Base-by-base conservation (phyloP, 2,888 invertebrate species). In the Drosophila ustulata region DNA sequence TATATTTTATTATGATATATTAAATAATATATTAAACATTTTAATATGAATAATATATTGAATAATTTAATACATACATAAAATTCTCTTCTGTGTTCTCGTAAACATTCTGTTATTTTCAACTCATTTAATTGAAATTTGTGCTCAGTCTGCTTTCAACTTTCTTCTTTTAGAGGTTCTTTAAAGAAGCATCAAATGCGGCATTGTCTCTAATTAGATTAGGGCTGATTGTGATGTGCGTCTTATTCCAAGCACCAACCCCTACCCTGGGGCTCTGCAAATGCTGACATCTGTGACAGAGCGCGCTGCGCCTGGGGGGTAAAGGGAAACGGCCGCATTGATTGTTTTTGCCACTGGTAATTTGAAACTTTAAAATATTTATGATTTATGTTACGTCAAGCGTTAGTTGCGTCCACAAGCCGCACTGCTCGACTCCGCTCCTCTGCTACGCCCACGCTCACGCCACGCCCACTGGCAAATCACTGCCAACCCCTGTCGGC, bases 351-450 rank as follows among this genome's bases (percentile, higher is more conserved):
- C 74, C 82, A 79, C 80, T 86, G 81, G 73, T 75, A 76, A 80
- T 89, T 88, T 80, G 82, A 82, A 86, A 78, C 78, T 88, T 76
- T 84, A 84, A 89, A 80, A 80, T 80, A 79, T 81, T 83, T 80
- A 82, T 88, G 85, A 88, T 88, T 88, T 83, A 87, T 84, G 83
- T 83, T 61, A 71, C 63, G 59, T 70, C 63, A 75, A 70, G 75
- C 75, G 79, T 75, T 76, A 76, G 79, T 76, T 76, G 37, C 66
- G 58, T 62, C 57, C 49, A 30, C 57, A 26, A 25, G 9, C 26
- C 47, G 30, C 46, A 25, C 32, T 46, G 9, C 52, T 13, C 9
- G 3, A 7, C 13, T 23, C 28, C 13, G 32, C 46, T 34, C 4
- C n/a, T 11, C 9, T 4, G n/a, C 11, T 26, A 41, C 39, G 39